These are phyloP conservation scores for Heliconius ismenius DNA, from an alignment of 2,888 invertebrate species.

Conservation along the genomic window DNA sequence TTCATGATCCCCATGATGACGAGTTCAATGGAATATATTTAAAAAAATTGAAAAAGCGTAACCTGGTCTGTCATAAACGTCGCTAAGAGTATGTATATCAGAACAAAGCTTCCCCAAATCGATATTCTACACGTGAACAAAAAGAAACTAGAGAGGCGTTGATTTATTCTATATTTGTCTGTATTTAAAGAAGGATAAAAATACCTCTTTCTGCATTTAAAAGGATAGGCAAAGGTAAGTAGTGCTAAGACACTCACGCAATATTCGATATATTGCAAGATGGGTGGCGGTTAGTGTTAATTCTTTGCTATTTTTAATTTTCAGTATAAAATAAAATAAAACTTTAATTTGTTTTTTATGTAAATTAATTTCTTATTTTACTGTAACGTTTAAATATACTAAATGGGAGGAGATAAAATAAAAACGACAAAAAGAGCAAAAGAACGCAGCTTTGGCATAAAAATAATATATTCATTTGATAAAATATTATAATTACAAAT, in stretches of 20 bases:
- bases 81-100: not conserved
- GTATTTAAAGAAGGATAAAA: no score
- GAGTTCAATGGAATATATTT: not conserved
- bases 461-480: not conserved
- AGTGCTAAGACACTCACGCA: no score
- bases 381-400: not conserved
- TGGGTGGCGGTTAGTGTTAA: no score
- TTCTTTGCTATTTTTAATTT: no score
- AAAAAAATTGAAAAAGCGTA: not conserved
- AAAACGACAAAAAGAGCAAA: not conserved
- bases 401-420: not conserved
- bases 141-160: not conserved
- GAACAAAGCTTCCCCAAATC: not conserved
- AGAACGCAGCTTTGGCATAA: not conserved
- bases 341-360: no score
- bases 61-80: not conserved
- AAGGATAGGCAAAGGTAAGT: no score
- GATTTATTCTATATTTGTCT: no score
- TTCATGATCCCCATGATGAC: no score
- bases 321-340: no score
- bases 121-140: not conserved
- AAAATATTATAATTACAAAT: constrained; percentile 1
- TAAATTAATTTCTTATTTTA: not conserved
- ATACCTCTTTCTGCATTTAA: no score
- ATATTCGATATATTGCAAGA: no score